Percentiles rank a stretch among this genome's conserved stretches.
Conservation (phyloP, 2,888 invertebrate genomes). For the Notodonta ziczac region DNA sequence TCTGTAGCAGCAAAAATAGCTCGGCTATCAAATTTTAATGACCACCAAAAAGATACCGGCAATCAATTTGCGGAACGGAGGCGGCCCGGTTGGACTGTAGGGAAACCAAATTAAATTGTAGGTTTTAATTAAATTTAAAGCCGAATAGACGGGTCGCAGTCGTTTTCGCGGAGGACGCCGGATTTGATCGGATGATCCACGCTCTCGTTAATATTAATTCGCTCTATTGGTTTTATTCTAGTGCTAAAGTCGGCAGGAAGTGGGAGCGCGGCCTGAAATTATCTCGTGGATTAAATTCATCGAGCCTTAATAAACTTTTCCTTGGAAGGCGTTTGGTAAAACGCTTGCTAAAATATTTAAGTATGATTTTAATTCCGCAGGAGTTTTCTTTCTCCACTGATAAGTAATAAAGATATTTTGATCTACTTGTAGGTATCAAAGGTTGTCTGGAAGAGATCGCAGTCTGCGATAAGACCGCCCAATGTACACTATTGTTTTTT, state of each 20-base stretch:
- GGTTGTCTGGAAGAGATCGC: no score
- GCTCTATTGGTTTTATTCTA: conserved; percentile 5
- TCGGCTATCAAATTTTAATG: conserved; percentile 25
- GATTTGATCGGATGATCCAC: conserved; percentile 12
- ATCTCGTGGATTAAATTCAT: not conserved
- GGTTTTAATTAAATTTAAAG: conserved; percentile 38
- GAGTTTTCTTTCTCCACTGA: no score
- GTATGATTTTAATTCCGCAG: no score
- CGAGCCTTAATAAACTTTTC: not conserved
- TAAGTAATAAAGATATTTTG: no score
- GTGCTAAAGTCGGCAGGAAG: not conserved
- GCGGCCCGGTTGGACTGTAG: conserved; percentile 16
- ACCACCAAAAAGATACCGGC: conserved; percentile 15
- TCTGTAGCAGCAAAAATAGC: conserved; percentile 12
- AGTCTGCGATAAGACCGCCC: no score
- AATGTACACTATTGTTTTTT: no score
- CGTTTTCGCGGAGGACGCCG: conserved; percentile 9
- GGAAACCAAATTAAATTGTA: conserved; percentile 28
- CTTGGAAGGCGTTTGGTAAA: not conserved
- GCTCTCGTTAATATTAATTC: conserved; percentile 11
- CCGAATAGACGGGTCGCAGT: conserved; percentile 11
- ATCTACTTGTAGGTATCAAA: no score
- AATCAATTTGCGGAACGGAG: conserved; percentile 27
- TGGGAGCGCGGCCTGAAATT: not conserved
- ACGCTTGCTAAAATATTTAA: not conserved